Percentiles rank a stretch among this genome's conserved stretches.
These are phyloP conservation scores for Drusus annulatus DNA, from an alignment of 1,140 invertebrate species.

Conservation along the genomic window DNA sequence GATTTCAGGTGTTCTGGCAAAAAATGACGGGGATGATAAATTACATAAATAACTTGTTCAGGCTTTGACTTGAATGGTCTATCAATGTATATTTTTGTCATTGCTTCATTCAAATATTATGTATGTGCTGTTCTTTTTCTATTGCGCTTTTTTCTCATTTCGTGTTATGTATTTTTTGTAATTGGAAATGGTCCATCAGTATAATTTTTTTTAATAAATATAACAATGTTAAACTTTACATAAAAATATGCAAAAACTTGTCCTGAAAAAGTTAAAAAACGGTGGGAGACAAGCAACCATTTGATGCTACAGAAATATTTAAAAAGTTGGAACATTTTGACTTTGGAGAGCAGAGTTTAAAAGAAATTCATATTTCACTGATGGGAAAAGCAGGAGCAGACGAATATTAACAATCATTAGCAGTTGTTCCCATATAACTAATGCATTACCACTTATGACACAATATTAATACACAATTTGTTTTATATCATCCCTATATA, in stretches of 20 bases:
- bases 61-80: no score
- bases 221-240: slow-evolving; percentile 56
- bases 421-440: slow-evolving; percentile 28
- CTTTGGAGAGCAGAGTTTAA: slow-evolving; percentile 49
- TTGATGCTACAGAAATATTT: slow-evolving; percentile 55
- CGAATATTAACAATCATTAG: slow-evolving; percentile 51
- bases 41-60: no score
- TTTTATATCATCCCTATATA: no score
- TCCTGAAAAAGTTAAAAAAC: background rate
- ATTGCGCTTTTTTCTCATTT: no score
- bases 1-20: slow-evolving; percentile 37
- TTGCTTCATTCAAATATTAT: no score
- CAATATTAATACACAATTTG: no score
- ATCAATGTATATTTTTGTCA: no score
- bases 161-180: no score
- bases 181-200: no score
- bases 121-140: no score
- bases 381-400: slow-evolving; percentile 16
- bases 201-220: no score
- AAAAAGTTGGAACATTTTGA: slow-evolving; percentile 47
- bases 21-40: slow-evolving; percentile 46
- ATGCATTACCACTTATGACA: no score
- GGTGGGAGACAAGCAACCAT: slow-evolving; percentile 40
- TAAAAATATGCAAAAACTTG: background rate
- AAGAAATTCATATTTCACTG: slow-evolving; percentile 55